phyloP scores from a whole-genome alignment of 2,888 invertebrate species.

The Aquatica leii region DNA sequence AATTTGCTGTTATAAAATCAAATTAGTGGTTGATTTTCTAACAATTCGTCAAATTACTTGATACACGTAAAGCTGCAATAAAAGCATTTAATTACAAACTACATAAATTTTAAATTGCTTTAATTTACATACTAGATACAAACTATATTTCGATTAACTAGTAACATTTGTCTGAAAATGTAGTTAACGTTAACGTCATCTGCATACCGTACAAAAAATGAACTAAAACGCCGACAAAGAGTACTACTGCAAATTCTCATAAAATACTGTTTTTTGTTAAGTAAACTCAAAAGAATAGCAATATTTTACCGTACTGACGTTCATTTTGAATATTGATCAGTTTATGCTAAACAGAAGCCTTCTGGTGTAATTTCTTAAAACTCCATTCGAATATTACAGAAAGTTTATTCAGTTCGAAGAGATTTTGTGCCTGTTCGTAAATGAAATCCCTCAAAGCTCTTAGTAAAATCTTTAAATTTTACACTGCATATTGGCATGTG shows the following conservation, averaged over 20 bases:
- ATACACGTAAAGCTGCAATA: slow-evolving; percentile 13
- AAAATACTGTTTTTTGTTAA: slow-evolving; percentile 4
- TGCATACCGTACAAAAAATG: neutral
- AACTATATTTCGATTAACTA: neutral
- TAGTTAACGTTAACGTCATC: neutral
- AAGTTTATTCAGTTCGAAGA: slow-evolving; percentile 23
- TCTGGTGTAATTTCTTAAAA: slow-evolving; percentile 36
- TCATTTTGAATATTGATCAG: slow-evolving; percentile 37
- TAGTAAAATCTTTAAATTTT: neutral
- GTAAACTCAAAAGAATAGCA: slow-evolving; percentile 1
- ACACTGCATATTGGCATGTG: neutral
- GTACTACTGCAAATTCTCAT: neutral
- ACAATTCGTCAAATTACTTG: slow-evolving; percentile 19
- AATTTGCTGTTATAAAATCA: slow-evolving; percentile 43
- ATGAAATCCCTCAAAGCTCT: neutral
- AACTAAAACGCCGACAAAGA: neutral
- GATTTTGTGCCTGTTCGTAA: slow-evolving; percentile 14
- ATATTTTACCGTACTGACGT: slow-evolving; percentile 31
- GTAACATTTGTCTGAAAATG: neutral
- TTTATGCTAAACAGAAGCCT: slow-evolving; percentile 40
- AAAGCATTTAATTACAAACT: slow-evolving; percentile 13
- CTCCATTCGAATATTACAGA: slow-evolving; percentile 28
- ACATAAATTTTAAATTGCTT: neutral
- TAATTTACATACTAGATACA: neutral
- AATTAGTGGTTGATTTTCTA: slow-evolving; percentile 44